Base-by-base conservation (phyloP, 2,888 invertebrate species). In the Osedax frankpressi region DNA sequence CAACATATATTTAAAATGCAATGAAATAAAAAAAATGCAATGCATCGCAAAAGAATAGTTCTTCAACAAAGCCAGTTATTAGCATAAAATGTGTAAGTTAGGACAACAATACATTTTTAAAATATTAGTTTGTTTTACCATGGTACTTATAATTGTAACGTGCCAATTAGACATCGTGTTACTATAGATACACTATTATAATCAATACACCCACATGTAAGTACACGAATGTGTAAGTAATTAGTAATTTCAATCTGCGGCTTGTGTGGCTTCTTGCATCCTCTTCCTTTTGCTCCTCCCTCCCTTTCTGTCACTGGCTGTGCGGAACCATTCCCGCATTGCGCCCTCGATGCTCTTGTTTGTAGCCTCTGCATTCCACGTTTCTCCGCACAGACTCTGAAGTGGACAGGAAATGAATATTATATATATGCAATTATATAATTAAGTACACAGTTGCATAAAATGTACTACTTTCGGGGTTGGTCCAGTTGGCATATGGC, bases 11-110 rank as follows among this genome's bases (percentile, higher is more conserved):
- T n/a, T n/a, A n/a, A n/a, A n/a, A n/a, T n/a, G n/a, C n/a, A n/a
- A n/a, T n/a, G n/a, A n/a, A n/a, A n/a, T n/a, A n/a, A n/a, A 3
- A 62, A 62, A 62, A 62, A 62, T 62, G 62, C 62, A 62, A 62
- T 62, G 62, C 62, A 62, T 62, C 24, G 62, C 62, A 25, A 62
- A 62, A 6, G 3, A 62, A 62, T 6, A 62, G 62, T 62, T 62
- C 62, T 6, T 6, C 2, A 62, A 62, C 62, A 25, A 62, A 62
- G 1, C 24, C 62, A 62, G 62, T 62, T 62, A 62, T 62, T 1
- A 62, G 62, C 6, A 62, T 62, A 62, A 62, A n/a, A n/a, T 26
- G 3, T 62, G 62, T 26, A 62, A 62, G 62, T 6, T 62, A 62
- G 3, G 24, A 62, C 26, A 62, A 62, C 62, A 6, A 62, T 62